Conservation (phyloP, 2,797 vertebrate genomes). For the Enteromius argenteus region DNA sequence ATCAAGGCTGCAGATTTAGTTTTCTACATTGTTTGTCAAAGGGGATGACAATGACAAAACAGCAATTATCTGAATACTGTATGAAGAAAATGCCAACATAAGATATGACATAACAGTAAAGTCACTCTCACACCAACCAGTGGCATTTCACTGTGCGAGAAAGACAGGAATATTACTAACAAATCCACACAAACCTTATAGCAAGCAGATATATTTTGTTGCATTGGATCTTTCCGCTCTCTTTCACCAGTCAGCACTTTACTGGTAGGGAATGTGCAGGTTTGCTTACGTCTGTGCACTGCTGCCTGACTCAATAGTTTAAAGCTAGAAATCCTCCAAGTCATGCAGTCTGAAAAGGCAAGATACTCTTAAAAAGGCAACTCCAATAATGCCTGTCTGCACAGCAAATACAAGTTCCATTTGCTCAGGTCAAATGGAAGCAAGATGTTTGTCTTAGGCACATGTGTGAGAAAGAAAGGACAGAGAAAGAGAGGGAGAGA, state of each 20-base stretch:
- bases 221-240: not conserved
- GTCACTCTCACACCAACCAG: conserved; percentile 29
- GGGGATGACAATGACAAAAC: conserved; percentile 56
- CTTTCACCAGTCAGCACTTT: conserved; percentile 13
- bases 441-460: conserved; percentile 12
- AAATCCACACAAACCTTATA: not conserved
- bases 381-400: conserved; percentile 22
- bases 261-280: not conserved
- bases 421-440: conserved; percentile 14
- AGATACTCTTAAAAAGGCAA: conserved; percentile 31
- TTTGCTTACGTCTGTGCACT: not conserved
- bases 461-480: not conserved
- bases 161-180: not conserved
- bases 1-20: conserved; percentile 65
- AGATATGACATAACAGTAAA: conserved; percentile 45
- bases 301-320: conserved; percentile 9
- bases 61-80: conserved; percentile 27
- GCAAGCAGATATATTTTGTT: conserved; percentile 9
- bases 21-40: conserved; percentile 67
- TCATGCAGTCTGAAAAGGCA: conserved; percentile 17
- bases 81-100: conserved; percentile 65
- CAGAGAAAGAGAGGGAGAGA: not conserved
- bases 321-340: not conserved
- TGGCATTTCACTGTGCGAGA: not conserved
- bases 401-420: conserved; percentile 10